Conservation (phyloP, 2,113 vertebrate genomes). For the Antennarius striatus region DNA sequence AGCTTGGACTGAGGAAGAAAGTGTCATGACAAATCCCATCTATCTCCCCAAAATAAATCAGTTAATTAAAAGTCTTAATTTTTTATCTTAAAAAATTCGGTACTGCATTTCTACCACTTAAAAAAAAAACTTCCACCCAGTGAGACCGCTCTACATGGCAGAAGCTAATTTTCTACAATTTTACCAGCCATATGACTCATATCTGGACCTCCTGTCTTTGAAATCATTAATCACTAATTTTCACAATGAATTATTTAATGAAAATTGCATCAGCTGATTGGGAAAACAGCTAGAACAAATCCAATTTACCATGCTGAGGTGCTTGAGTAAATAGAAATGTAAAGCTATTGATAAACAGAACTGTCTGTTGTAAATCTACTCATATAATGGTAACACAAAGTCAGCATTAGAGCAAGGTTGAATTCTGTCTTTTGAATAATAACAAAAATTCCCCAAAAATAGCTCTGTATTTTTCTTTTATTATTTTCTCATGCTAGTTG, state of each 20-base stretch:
- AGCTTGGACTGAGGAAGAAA: constrained; percentile 6
- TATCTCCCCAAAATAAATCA: background rate
- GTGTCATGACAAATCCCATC: background rate
- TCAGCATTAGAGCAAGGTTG: background rate
- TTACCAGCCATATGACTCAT: background rate
- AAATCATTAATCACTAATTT: background rate
- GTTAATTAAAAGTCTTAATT: background rate
- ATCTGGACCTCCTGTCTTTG: constrained; percentile 8
- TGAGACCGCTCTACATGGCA: too few relatives aligned
- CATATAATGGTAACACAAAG: constrained; percentile 24
- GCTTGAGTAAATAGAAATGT: constrained; percentile 42
- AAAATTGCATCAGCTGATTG: constrained; percentile 16
- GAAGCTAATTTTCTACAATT: too few relatives aligned
- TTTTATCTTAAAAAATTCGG: background rate
- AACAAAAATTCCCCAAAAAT: background rate
- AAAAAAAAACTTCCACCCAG: background rate
- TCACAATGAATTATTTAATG: constrained; percentile 9
- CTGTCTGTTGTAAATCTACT: constrained; percentile 47
- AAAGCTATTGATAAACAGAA: constrained; percentile 59
- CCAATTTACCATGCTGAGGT: constrained; percentile 47
- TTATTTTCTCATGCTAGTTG: background rate
- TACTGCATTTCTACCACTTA: background rate
- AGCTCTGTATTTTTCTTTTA: background rate
- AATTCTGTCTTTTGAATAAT: constrained; percentile 2
- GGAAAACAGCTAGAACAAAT: constrained; percentile 36